A percentile compares a stretch with the other conserved stretches of the same genome.
Conservation (phyloP, 1,140 invertebrate species). For the Penaeus japonicus region DNA sequence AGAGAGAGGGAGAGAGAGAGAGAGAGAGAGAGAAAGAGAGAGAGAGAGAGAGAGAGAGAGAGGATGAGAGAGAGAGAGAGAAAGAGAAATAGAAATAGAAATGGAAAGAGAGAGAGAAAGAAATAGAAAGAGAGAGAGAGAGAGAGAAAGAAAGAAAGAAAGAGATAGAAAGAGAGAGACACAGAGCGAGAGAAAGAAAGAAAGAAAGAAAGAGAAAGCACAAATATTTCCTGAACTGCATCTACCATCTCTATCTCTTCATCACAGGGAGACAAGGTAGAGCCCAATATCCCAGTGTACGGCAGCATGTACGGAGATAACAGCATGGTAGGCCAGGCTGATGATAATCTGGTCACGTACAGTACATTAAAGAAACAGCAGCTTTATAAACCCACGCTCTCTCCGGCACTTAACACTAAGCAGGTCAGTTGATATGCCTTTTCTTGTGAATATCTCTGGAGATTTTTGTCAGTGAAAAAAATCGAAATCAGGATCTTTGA, state of each 20-base stretch:
- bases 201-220: no score
- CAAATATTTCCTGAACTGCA: background rate
- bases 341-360: slow-evolving; percentile 36
- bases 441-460: background rate
- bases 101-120: no score
- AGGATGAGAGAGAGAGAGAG: no score
- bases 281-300: slow-evolving; percentile 48
- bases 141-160: no score
- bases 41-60: no score
- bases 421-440: background rate
- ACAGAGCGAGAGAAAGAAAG: no score
- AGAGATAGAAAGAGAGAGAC: no score
- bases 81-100: no score
- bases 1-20: no score
- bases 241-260: background rate
- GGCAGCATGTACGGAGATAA: slow-evolving; percentile 48
- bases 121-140: no score
- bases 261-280: slow-evolving; percentile 37
- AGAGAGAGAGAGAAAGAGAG: no score
- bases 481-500: background rate
- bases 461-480: background rate
- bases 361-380: slow-evolving; percentile 49
- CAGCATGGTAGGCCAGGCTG: background rate
- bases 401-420: slow-evolving; percentile 32
- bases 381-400: slow-evolving; percentile 41